Percentiles rank a stretch among this genome's conserved stretches.
phyloP scores from a whole-genome alignment of 2,888 invertebrate genomes.

The Cosmorhoe ocellata region DNA sequence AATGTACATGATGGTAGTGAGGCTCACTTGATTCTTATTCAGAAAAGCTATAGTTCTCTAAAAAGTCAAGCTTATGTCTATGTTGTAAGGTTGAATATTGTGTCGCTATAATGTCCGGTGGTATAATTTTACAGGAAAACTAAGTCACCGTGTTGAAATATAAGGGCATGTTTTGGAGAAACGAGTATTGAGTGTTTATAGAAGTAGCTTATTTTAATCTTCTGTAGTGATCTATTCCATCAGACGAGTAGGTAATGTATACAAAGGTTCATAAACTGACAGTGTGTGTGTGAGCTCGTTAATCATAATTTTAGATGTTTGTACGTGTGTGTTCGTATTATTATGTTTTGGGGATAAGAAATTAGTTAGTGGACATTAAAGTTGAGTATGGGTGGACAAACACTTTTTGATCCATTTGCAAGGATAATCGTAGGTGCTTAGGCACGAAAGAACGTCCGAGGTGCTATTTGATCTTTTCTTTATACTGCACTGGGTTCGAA shows the following conservation, averaged over 20 bases:
- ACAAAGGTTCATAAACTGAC: constrained; percentile 47
- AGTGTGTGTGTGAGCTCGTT: constrained; percentile 77
- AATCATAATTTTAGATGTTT: constrained; percentile 83
- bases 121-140: too few species aligned
- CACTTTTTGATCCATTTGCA: constrained; percentile 44
- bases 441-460: too few species aligned
- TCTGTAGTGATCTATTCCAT: constrained; percentile 71
- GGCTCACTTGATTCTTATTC: too few species aligned
- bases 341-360: constrained; percentile 83
- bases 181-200: constrained; percentile 54
- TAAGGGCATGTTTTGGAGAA: too few species aligned
- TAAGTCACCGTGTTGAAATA: too few species aligned
- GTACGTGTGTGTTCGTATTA: constrained; percentile 80
- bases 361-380: constrained; percentile 83
- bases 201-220: constrained; percentile 60
- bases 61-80: too few species aligned
- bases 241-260: constrained; percentile 39
- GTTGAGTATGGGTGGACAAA: constrained; percentile 50
- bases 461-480: too few species aligned
- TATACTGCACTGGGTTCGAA: too few species aligned
- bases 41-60: too few species aligned
- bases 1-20: too few species aligned
- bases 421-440: neutral
- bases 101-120: too few species aligned
- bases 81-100: too few species aligned